A percentile compares a stretch with the other conserved stretches of the same genome.
Evolutionary conservation across 2,113 vertebrate genomes (phyloP).

Genomic region (Clarias magur): DNA sequence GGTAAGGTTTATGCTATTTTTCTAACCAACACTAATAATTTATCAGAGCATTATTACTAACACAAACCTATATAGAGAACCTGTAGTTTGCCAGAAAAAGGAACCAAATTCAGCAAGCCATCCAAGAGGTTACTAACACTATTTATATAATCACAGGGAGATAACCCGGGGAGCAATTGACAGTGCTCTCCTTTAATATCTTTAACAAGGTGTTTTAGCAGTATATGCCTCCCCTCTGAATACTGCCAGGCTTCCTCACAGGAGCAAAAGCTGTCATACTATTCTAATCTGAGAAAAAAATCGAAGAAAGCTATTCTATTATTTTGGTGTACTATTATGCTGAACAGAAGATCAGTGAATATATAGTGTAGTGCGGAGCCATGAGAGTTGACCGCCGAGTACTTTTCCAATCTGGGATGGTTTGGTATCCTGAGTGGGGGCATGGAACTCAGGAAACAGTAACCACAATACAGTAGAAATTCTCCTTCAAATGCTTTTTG

Average conservation of each 20-base stretch:
- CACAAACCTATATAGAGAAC: too few species aligned
- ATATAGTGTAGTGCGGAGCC: neutral
- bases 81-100: neutral
- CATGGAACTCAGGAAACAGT: neutral
- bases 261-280: constrained; percentile 61
- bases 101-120: constrained; percentile 8
- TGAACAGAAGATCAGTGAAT: constrained; percentile 16
- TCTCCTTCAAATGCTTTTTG: constrained; percentile 23
- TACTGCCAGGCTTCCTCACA: constrained; percentile 48
- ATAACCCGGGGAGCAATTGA: constrained; percentile 60
- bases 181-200: constrained; percentile 55
- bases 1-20: neutral
- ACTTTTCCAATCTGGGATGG: constrained; percentile 14
- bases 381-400: constrained; percentile 5
- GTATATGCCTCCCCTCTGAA: constrained; percentile 64
- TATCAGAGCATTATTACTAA: neutral
- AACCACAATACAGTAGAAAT: constrained; percentile 25
- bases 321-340: neutral
- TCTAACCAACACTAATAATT: neutral
- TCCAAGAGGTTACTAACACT: constrained; percentile 44
- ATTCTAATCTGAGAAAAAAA: constrained; percentile 42
- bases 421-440: constrained; percentile 30
- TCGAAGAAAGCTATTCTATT: neutral
- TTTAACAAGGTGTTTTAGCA: constrained; percentile 67
- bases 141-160: constrained; percentile 56